phyloP scores from a whole-genome alignment of 30 jellyfish, hydroid and myxozoan genomes.

The Morbakka virulenta region DNA sequence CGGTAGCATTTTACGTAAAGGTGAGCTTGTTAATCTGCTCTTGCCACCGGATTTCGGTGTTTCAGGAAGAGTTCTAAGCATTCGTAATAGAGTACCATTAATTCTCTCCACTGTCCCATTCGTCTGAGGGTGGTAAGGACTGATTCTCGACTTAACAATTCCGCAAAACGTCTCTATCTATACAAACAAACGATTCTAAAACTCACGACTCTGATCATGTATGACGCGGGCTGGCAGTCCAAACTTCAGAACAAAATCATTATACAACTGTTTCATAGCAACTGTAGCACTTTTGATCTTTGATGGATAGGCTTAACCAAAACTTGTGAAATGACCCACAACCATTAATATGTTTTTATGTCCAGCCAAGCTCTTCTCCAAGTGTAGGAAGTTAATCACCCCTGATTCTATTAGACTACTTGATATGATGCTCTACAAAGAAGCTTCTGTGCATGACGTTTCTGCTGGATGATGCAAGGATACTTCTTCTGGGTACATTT shows the following conservation, averaged over 20 bases:
- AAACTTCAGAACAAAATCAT: slow-evolving; percentile 22
- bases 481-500: too few species aligned
- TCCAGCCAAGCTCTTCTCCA: slow-evolving; percentile 30
- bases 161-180: slow-evolving; percentile 21
- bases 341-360: slow-evolving; percentile 28
- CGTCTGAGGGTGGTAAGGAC: slow-evolving; percentile 42
- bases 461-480: too few species aligned
- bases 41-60: slow-evolving; percentile 10
- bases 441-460: too few species aligned
- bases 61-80: slow-evolving; percentile 26
- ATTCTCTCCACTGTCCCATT: slow-evolving; percentile 45
- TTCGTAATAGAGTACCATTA: slow-evolving; percentile 30
- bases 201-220: slow-evolving; percentile 55
- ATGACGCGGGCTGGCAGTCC: slow-evolving; percentile 56
- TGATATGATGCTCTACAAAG: too few species aligned
- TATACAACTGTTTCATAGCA: slow-evolving; percentile 17
- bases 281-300: slow-evolving; percentile 24
- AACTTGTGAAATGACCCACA: slow-evolving; percentile 46
- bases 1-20: slow-evolving; percentile 20
- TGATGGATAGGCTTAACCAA: slow-evolving; percentile 38
- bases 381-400: slow-evolving; percentile 32
- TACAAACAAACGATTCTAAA: slow-evolving; percentile 18
- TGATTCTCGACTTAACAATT: slow-evolving; percentile 17
- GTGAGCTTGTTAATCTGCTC: slow-evolving; percentile 11
- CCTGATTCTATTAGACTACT: slow-evolving; percentile 21